Percentiles rank a stretch among this genome's conserved stretches.
Evolutionary conservation across 2,888 invertebrate genomes (phyloP).

Genomic region (Isotomurus palustris): DNA sequence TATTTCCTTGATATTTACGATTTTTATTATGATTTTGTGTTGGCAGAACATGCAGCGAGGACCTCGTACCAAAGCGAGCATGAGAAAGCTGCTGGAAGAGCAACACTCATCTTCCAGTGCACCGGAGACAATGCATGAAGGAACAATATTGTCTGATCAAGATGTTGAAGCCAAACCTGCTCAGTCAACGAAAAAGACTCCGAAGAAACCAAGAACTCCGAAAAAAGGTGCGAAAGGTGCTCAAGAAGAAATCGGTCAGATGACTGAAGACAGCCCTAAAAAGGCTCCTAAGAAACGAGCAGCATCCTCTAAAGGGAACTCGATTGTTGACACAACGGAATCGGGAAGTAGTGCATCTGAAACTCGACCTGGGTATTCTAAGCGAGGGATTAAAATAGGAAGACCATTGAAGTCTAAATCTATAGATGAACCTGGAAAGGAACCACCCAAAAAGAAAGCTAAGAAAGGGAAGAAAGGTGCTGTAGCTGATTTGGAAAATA

Average conservation of each 20-base stretch:
- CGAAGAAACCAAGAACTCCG: not conserved
- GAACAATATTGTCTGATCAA: slow-evolving; percentile 2
- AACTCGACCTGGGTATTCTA: slow-evolving; percentile 21
- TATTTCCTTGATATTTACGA: too few species aligned
- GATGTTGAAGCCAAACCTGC: not conserved
- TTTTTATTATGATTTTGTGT: slow-evolving; percentile 12
- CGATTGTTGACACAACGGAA: not conserved
- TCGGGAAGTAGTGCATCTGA: not conserved
- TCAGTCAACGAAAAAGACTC: not conserved
- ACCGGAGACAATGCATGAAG: too few species aligned
- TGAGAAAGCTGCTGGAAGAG: slow-evolving; percentile 42
- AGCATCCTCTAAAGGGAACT: not conserved
- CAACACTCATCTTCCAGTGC: too few species aligned
- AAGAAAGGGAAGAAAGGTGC: slow-evolving; percentile 10
- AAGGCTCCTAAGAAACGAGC: slow-evolving; percentile 14
- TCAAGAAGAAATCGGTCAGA: not conserved
- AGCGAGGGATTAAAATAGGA: slow-evolving; percentile 28
- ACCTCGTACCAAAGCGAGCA: slow-evolving; percentile 44
- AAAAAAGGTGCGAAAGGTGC: not conserved
- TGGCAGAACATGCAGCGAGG: slow-evolving; percentile 44
- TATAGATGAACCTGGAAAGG: too few species aligned
- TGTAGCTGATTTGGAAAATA: not conserved
- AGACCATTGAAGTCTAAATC: slow-evolving; percentile 18
- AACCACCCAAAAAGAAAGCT: too few species aligned
- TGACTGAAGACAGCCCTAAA: not conserved